Percentiles rank a stretch among this genome's conserved stretches.
Evolutionary conservation across 2,888 invertebrate species (phyloP).

Genomic region (Andrena haemorrhoa): DNA sequence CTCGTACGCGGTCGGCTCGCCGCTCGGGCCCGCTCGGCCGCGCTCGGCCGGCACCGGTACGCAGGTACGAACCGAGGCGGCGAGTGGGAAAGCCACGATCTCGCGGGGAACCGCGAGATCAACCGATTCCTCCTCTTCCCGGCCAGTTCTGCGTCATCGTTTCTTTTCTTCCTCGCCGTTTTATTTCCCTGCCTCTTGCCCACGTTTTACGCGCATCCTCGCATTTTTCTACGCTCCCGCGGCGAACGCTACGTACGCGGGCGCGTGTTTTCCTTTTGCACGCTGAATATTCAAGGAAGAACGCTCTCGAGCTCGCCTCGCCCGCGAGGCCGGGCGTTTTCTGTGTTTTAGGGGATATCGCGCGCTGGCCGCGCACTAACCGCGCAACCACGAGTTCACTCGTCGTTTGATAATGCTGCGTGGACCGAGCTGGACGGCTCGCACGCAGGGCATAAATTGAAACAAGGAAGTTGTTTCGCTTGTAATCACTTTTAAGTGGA

Average conservation of each 20-base stretch:
- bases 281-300: slow-evolving; percentile 36
- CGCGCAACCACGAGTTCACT: too few species aligned
- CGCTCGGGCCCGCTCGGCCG: slow-evolving; percentile 73
- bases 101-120: slow-evolving; percentile 55
- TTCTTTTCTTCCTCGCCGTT: slow-evolving; percentile 4
- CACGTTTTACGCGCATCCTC: slow-evolving; percentile 35
- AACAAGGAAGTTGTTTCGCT: too few species aligned
- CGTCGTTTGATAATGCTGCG: too few species aligned
- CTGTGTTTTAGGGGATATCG: background rate
- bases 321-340: too few species aligned
- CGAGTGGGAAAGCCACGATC: slow-evolving; percentile 62
- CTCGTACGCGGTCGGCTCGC: slow-evolving; percentile 74
- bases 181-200: background rate
- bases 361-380: too few species aligned
- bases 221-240: slow-evolving; percentile 48
- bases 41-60: slow-evolving; percentile 66
- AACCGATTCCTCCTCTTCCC: slow-evolving; percentile 53
- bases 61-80: slow-evolving; percentile 54
- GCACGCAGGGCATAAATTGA: too few species aligned
- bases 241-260: slow-evolving; percentile 21
- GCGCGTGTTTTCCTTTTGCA: background rate
- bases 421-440: too few species aligned
- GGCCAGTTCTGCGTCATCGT: background rate
- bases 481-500: too few species aligned
- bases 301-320: slow-evolving; percentile 14